Conservation (phyloP, 2,797 vertebrate species). For the Trachops cirrhosus region DNA sequence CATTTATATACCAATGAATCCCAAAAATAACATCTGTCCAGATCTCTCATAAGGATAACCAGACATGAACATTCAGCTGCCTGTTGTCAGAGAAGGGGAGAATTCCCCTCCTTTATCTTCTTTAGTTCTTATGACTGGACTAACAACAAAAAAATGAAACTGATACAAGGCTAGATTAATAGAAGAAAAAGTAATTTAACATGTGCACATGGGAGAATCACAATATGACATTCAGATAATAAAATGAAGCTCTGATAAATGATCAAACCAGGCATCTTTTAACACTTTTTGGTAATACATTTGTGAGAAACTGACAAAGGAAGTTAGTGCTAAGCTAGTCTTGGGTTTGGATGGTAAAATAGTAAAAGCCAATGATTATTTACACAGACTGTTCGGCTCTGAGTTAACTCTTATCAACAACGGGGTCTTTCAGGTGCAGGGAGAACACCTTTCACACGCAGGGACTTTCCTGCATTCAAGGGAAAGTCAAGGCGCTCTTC, state of each 20-base stretch:
- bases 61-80: neutral
- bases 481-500: neutral
- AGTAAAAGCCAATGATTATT: neutral
- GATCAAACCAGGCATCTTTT: neutral
- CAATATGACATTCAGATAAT: neutral
- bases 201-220: neutral
- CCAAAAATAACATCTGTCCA: neutral
- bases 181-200: neutral
- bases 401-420: neutral
- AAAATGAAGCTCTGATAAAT: neutral
- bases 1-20: neutral
- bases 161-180: neutral
- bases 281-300: neutral
- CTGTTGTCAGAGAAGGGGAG: neutral
- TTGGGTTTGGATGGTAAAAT: neutral
- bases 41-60: neutral
- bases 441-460: neutral
- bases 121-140: neutral
- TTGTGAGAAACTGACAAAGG: neutral
- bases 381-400: neutral
- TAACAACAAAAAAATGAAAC: neutral
- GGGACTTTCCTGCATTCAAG: neutral
- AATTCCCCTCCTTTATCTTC: neutral
- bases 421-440: neutral
- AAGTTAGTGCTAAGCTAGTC: neutral